Percentiles rank a stretch among this genome's conserved stretches.
phyloP scores from a whole-genome alignment of 2,797 vertebrate species.

The Sebastes nivosus region DNA sequence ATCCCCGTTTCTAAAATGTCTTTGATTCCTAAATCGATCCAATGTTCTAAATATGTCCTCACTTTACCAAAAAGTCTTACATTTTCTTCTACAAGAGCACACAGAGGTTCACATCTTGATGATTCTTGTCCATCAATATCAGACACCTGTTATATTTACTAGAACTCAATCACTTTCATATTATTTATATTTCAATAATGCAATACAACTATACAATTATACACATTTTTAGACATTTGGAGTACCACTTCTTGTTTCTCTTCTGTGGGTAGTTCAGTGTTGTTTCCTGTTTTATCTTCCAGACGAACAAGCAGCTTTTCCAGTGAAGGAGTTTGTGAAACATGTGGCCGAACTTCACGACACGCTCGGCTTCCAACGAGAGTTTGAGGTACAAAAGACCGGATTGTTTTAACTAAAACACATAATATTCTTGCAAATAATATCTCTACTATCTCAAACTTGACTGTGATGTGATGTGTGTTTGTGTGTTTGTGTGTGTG shows the following conservation, averaged over 20 bases:
- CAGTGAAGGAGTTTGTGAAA: constrained; percentile 90
- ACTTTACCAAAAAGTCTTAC: neutral
- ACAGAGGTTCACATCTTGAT: neutral
- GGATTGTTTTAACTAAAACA: neutral
- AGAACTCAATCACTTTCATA: neutral
- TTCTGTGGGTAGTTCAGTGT: neutral
- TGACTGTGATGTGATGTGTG: neutral
- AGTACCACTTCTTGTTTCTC: neutral
- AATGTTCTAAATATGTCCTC: too few species aligned
- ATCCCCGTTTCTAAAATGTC: neutral
- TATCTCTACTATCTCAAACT: neutral
- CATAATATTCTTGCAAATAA: neutral
- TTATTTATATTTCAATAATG: neutral
- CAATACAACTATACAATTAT: neutral
- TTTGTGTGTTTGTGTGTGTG: neutral
- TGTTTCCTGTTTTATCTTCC: constrained; percentile 7
- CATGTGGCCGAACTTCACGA: constrained; percentile 92
- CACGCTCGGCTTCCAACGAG: constrained; percentile 88
- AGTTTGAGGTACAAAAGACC: constrained; percentile 91
- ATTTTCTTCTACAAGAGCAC: neutral
- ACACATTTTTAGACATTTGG: neutral
- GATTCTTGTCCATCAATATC: neutral
- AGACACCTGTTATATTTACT: neutral
- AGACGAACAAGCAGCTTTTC: constrained; percentile 86
- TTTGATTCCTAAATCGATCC: neutral